phyloP scores from a whole-genome alignment of 1,140 invertebrate genomes.

The Aphis craccivora region DNA sequence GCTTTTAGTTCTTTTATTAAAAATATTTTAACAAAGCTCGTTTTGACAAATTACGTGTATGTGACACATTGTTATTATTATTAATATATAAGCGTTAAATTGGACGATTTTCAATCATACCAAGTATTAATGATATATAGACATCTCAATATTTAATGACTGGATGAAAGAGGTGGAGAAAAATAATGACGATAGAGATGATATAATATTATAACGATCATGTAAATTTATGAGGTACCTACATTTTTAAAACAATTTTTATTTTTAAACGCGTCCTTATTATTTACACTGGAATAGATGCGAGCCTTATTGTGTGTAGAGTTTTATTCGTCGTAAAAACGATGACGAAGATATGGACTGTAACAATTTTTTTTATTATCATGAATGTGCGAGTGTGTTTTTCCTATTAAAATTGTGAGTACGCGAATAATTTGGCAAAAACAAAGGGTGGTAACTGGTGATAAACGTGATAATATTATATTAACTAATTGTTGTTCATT shows the following conservation, averaged over 20 bases:
- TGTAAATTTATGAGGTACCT: neutral
- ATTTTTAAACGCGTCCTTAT: neutral
- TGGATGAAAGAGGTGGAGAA: neutral
- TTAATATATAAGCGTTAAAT: neutral
- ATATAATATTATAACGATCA: neutral
- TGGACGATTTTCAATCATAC: neutral
- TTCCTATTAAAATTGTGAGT: rapidly evolving
- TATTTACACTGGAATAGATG: neutral
- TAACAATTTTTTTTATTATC: neutral
- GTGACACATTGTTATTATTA: neutral
- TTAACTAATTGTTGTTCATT: neutral
- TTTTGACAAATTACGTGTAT: neutral
- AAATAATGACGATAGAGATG: neutral
- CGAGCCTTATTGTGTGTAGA: neutral
- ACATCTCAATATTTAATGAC: neutral
- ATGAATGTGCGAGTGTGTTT: neutral
- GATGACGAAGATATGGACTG: neutral
- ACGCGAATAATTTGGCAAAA: neutral
- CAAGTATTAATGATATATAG: neutral
- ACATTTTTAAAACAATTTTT: neutral
- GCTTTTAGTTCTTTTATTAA: neutral
- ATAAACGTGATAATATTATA: neutral
- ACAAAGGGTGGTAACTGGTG: neutral
- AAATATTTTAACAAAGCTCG: neutral
- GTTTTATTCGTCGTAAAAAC: neutral